Conservation (phyloP, 2,797 vertebrate genomes). For the Karalla daura region DNA sequence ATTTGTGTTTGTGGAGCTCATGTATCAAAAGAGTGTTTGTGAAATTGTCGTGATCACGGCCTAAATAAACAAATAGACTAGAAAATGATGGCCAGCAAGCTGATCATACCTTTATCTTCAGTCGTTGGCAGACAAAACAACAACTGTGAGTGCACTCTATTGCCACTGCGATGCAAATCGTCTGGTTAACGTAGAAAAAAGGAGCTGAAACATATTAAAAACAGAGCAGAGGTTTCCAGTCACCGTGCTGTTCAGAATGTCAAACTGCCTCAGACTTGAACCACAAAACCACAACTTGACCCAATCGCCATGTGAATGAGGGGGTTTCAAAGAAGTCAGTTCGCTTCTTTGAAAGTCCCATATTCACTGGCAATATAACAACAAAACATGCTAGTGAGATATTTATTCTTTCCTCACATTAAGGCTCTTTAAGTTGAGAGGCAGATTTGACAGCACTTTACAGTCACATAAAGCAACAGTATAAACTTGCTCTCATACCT, state of each 20-base stretch:
- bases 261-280: too few relatives aligned
- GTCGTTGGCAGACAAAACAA: constrained; percentile 21
- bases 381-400: neutral
- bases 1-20: constrained; percentile 43
- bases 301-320: too few relatives aligned
- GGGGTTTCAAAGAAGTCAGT: too few relatives aligned
- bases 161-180: constrained; percentile 58
- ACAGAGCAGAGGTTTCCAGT: neutral
- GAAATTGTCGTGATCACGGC: constrained; percentile 51
- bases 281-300: too few relatives aligned
- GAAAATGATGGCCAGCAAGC: constrained; percentile 26
- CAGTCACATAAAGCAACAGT: neutral
- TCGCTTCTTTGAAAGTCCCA: too few relatives aligned
- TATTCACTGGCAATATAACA: neutral
- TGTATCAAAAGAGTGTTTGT: constrained; percentile 70
- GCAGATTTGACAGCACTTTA: neutral
- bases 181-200: constrained; percentile 16
- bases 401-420: neutral
- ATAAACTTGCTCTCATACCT: constrained; percentile 52
- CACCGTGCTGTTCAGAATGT: neutral
- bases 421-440: neutral
- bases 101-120: constrained; percentile 16
- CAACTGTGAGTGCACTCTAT: constrained; percentile 17
- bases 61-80: constrained; percentile 78
- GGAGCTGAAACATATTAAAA: neutral